Conservation (phyloP, 2,888 invertebrate genomes). For the Tholera decimalis region DNA sequence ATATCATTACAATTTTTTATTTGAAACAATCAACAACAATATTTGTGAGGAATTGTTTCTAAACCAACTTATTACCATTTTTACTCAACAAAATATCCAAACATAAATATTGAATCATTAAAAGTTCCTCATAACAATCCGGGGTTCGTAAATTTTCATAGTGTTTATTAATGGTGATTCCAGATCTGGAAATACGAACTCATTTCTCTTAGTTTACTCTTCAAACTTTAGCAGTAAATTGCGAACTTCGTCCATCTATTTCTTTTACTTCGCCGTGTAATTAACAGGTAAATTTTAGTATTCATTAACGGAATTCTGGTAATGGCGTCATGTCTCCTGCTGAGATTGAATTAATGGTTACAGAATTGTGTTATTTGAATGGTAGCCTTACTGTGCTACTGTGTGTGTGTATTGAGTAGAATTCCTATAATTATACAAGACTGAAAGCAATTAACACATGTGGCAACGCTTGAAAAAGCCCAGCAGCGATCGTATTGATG, state of each 20-base stretch:
- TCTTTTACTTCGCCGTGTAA: slow-evolving; percentile 45
- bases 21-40: not conserved
- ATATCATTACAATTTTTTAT: no score
- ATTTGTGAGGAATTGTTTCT: not conserved
- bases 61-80: not conserved
- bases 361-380: slow-evolving; percentile 29
- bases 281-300: slow-evolving; percentile 52
- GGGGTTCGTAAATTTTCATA: slow-evolving; percentile 35
- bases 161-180: slow-evolving; percentile 41
- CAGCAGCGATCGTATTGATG: no score
- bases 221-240: slow-evolving; percentile 55
- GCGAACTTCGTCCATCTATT: slow-evolving; percentile 48
- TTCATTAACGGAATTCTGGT: slow-evolving; percentile 40
- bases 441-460: not conserved
- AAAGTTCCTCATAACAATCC: slow-evolving; percentile 41
- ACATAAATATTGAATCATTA: slow-evolving; percentile 21
- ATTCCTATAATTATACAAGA: not conserved
- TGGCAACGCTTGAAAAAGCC: not conserved
- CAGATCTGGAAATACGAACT: slow-evolving; percentile 47
- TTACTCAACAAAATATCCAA: not conserved
- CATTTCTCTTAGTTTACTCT: slow-evolving; percentile 51
- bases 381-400: not conserved
- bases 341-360: slow-evolving; percentile 28
- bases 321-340: slow-evolving; percentile 33
- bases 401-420: not conserved